Evolutionary conservation across 2,797 vertebrate genomes (phyloP), one percentile per base, ranked within the genome.

Genomic region (Morus bassanus): DNA sequence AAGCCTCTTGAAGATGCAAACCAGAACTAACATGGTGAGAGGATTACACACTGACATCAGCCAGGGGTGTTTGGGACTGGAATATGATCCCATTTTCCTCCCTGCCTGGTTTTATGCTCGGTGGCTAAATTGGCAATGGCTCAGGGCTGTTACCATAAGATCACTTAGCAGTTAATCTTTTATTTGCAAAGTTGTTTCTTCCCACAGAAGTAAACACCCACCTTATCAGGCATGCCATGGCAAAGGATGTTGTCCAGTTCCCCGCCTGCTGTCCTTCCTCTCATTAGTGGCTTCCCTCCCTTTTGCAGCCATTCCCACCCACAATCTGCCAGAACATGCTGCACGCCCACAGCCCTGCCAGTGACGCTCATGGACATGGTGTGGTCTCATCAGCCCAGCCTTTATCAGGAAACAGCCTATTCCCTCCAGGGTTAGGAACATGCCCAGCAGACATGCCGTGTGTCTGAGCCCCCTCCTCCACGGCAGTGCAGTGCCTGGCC

Each of bases 111-210:
- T 96, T 95, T 84, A 84, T 2, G 6, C 19, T 53, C 46, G 50
- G 61, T 64, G n/a, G 63, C 45, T 94, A 78, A 91, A 89, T 45
- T 81, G 87, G 57, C 64, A 78, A 28, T 46, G 48, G 54, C 57
- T 88, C 68, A 48, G 35, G 61, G 65, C 61, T 85, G 68, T 83
- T 86, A 88, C 91, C 48, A 28, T 88, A 76, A 93, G 82, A 92
- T 94, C 69, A 65, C 51, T 80, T 72, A 76, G 84, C 46, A 83
- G 57, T 80, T 96, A 91, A 95, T 94, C 93, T 96, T 95, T 91
- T 96, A 81, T 96, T 96, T 96, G 90, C 56, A 96, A 94, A 88
- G 65, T 67, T 95, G 56, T 87, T 93, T 88, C 91, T 96, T 93
- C 92, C 78, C 50, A 56, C 35, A 90, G 88, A 91, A 95, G 88